A percentile compares a stretch with the other conserved stretches of the same genome.
These are phyloP conservation scores for Prunella strophiata DNA, from an alignment of 2,797 vertebrate genomes.

Conservation along the genomic window DNA sequence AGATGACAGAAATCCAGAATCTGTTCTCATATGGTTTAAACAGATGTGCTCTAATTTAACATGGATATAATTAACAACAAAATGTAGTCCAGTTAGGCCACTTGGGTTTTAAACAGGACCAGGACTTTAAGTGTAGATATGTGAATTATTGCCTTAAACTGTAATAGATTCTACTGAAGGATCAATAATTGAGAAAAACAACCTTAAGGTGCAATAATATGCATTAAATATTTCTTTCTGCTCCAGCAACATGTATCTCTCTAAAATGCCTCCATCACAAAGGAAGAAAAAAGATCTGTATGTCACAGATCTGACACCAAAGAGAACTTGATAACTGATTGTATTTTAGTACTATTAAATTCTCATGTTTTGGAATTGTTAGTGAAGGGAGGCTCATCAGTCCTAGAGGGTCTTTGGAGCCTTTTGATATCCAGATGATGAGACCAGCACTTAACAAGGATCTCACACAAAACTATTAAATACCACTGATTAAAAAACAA, in stretches of 20 bases:
- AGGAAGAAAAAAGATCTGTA: background rate
- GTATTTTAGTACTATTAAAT: conserved; percentile 25
- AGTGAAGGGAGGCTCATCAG: conserved; percentile 2
- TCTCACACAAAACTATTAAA: background rate
- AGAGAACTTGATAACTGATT: background rate
- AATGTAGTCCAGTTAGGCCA: background rate
- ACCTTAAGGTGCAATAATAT: conserved; percentile 42
- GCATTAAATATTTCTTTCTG: conserved; percentile 62
- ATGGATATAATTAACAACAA: conserved; percentile 16
- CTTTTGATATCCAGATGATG: background rate
- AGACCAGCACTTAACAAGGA: background rate
- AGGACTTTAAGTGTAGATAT: conserved; percentile 1
- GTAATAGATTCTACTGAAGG: conserved; percentile 12
- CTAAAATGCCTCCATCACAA: conserved; percentile 31
- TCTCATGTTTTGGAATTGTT: conserved; percentile 13
- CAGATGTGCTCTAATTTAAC: background rate
- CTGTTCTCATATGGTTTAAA: background rate
- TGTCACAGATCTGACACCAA: background rate
- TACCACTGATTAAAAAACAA: background rate
- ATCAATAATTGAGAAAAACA: conserved; percentile 52
- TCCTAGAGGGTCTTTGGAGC: background rate
- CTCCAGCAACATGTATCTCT: background rate
- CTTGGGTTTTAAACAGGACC: background rate
- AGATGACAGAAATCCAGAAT: background rate
- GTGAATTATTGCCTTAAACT: conserved; percentile 48